Evolutionary conservation across 2,797 vertebrate species (phyloP).

Genomic region (Busarellus nigricollis): DNA sequence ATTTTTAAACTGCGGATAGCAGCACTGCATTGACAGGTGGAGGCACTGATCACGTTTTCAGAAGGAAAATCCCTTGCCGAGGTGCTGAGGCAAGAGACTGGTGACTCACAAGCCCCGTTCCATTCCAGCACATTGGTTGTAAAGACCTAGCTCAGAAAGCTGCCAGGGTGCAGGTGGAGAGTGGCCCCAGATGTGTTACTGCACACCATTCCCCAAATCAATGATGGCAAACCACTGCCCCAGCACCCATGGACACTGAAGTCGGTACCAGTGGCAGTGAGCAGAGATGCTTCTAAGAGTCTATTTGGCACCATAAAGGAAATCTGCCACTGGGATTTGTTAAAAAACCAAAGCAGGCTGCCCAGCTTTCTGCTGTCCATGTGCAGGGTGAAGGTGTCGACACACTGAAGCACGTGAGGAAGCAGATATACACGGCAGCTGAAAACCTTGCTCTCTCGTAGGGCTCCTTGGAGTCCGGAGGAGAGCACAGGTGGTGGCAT

Average conservation of each 20-base stretch:
- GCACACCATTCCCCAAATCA: not conserved
- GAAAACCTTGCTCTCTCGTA: not conserved
- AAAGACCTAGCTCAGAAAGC: not conserved
- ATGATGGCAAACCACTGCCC: not conserved
- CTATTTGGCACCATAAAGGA: not conserved
- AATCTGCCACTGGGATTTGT: not conserved
- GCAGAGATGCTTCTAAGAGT: not conserved
- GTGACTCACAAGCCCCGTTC: too few relatives aligned
- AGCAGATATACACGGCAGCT: not conserved
- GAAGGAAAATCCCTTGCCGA: not conserved
- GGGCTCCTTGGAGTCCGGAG: not conserved
- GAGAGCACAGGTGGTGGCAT: not conserved
- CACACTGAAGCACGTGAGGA: not conserved
- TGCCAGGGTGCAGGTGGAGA: not conserved
- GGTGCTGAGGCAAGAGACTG: not conserved
- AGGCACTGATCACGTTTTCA: not conserved
- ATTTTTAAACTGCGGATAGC: not conserved
- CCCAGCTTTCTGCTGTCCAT: not conserved
- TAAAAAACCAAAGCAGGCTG: not conserved
- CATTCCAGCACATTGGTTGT: fast-evolving
- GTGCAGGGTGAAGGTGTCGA: not conserved
- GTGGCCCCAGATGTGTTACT: not conserved
- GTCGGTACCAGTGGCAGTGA: not conserved
- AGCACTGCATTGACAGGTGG: not conserved
- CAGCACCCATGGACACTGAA: not conserved